Conservation (phyloP, 1,140 invertebrate species). For the Augochlora pura region DNA sequence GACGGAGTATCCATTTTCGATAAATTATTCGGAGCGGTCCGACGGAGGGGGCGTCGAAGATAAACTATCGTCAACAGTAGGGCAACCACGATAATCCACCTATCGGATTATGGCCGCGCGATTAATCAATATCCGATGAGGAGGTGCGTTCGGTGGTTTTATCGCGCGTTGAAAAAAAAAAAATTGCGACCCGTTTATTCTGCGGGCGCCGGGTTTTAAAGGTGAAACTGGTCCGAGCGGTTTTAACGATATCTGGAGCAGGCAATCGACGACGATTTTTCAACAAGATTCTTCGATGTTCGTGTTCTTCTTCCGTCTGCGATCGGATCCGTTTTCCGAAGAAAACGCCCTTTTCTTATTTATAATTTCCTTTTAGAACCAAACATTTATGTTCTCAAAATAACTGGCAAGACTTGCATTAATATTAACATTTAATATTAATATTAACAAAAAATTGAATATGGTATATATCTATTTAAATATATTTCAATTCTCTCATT, state of each 20-base stretch:
- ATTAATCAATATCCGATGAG: slow-evolving; percentile 44
- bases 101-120: slow-evolving; percentile 18
- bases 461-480: no score
- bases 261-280: background rate
- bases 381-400: no score
- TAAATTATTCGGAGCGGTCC: slow-evolving; percentile 29
- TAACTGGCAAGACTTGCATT: no score
- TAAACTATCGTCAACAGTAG: slow-evolving; percentile 31
- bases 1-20: slow-evolving; percentile 17
- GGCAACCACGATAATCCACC: slow-evolving; percentile 27
- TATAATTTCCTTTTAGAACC: no score
- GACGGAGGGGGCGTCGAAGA: slow-evolving; percentile 11
- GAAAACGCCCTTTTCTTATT: no score
- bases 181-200: slow-evolving; percentile 20
- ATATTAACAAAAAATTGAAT: no score
- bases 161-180: background rate
- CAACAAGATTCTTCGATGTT: background rate
- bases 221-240: background rate
- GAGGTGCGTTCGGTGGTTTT: background rate
- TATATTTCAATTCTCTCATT: no score
- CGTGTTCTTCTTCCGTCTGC: no score
- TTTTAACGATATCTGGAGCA: background rate
- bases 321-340: no score
- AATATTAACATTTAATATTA: no score
- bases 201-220: no score